Conservation (phyloP, 2,888 invertebrate genomes). For the Opisthograptis luteolata region DNA sequence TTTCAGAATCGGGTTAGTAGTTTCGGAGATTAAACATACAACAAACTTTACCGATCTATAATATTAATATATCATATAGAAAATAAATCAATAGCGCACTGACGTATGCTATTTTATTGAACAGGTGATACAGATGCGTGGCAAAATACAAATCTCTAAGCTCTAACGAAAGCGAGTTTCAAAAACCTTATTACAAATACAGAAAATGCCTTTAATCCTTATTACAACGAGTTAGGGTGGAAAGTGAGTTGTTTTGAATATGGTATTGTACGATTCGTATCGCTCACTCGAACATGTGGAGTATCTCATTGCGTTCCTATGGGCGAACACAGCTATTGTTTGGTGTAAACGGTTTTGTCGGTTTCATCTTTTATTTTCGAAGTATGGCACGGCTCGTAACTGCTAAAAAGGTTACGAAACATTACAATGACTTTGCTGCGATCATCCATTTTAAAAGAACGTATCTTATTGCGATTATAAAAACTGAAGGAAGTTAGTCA, state of each 20-base stretch:
- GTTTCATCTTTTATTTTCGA: conserved; percentile 54
- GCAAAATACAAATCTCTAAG: conserved; percentile 45
- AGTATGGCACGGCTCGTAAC: conserved; percentile 27
- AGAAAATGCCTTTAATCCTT: conserved; percentile 11
- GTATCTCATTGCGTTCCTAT: conserved; percentile 70
- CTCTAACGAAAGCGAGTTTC: conserved; percentile 29
- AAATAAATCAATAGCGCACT: conserved; percentile 35
- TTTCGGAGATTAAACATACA: too few species aligned
- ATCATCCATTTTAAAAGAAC: neutral
- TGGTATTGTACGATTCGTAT: conserved; percentile 41
- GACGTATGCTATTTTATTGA: conserved; percentile 47
- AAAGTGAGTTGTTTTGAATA: conserved; percentile 18
- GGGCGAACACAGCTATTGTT: conserved; percentile 62
- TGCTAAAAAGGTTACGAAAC: conserved; percentile 24
- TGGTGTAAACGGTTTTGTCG: conserved; percentile 53
- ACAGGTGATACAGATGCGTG: conserved; percentile 54
- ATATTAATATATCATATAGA: conserved; percentile 21
- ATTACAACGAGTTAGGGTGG: conserved; percentile 18
- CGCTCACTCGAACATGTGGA: conserved; percentile 57
- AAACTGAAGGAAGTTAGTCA: conserved; percentile 47
- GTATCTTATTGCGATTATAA: conserved; percentile 19
- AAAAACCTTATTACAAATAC: conserved; percentile 10
- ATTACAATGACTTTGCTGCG: conserved; percentile 20
- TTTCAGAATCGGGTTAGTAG: too few species aligned
- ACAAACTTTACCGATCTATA: too few species aligned